A percentile compares a stretch with the other conserved stretches of the same genome.
phyloP scores from a whole-genome alignment of 2,797 vertebrate genomes.

The Philypnodon macrostomus region DNA sequence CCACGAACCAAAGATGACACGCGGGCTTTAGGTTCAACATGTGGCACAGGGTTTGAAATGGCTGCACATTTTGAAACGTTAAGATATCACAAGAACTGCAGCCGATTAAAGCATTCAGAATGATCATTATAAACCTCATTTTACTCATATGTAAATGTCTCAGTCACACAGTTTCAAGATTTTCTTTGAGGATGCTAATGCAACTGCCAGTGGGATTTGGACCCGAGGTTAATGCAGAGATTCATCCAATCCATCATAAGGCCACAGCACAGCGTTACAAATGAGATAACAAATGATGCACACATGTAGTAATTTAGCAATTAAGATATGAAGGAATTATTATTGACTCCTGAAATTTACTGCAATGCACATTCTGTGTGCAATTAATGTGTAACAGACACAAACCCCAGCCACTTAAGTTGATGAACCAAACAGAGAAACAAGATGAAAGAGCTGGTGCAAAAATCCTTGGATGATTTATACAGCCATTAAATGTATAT shows the following conservation, averaged over 20 bases:
- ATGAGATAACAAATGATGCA: constrained; percentile 33
- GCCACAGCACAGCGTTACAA: constrained; percentile 33
- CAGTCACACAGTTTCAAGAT: constrained; percentile 10
- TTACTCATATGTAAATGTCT: not conserved
- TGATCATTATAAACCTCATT: constrained; percentile 16
- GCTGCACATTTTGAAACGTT: constrained; percentile 36
- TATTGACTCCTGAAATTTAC: constrained; percentile 51
- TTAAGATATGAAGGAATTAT: constrained; percentile 48
- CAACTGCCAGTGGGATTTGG: constrained; percentile 15
- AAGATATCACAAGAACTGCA: constrained; percentile 29
- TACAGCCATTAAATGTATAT: constrained; percentile 15
- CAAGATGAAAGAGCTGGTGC: constrained; percentile 1
- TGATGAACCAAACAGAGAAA: constrained; percentile 25
- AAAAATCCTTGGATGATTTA: constrained; percentile 8
- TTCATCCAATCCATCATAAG: constrained; percentile 41
- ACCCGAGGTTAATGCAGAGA: constrained; percentile 47
- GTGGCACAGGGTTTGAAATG: constrained; percentile 56
- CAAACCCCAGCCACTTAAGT: constrained; percentile 8
- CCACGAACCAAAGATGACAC: constrained; percentile 15
- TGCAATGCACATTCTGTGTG: constrained; percentile 39
- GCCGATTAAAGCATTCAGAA: not conserved
- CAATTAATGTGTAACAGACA: constrained; percentile 26
- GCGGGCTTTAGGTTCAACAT: constrained; percentile 36
- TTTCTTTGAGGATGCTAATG: constrained; percentile 22
- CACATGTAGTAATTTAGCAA: constrained; percentile 46